Base-by-base conservation (phyloP, 2,113 vertebrate genomes). In the Lophotis ruficrista region DNA sequence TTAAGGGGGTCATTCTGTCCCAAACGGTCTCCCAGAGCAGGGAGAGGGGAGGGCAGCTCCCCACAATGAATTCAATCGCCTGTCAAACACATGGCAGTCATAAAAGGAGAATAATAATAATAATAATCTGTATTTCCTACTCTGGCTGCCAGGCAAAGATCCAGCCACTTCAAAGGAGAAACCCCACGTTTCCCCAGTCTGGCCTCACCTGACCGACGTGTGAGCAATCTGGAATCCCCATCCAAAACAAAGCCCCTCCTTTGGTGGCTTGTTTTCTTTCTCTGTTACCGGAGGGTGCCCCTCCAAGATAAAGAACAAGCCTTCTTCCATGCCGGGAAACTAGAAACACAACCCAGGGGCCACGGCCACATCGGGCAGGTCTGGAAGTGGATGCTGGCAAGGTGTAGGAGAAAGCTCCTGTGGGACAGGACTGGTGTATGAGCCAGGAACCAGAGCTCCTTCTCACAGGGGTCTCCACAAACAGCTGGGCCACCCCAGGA, bases 191-290 rank as follows among this genome's bases (percentile, higher is more conserved):
- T 88, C 84, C 95, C 75, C 69, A 27, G 80, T 73, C 89, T 97
- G 96, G 97, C 94, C 96, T 98, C 96, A 98, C 95, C 97, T 98
- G 95, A 96, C 95, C 95, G 94, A 97, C 84, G 96, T 98, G 96
- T 95, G 94, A 97, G 94, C 89, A 97, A 97, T 97, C 89, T 94
- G 97, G 92, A 96, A 96, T 96, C 75, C 48, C 83, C 86, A 86
- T 89, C 68, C 93, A 96, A 94, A 97, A 96, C 76, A 96, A 93
- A 91, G 41, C 13, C 33, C 72, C 75, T 94, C 81, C 87, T 94
- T 94, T 64, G 50, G 78, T 69, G 91, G 47, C 35, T 91, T 90
- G 90, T 96, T 92, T 94, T 95, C 71, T 68, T 97, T 95, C 87
- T 48, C 87, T 0, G 0, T 85, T 71, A 64, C 64, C 41, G 43